A percentile compares a stretch with the other conserved stretches of the same genome.
These are phyloP conservation scores for Coregonus ussuriensis DNA, from an alignment of 2,797 vertebrate species.

Conservation along the genomic window DNA sequence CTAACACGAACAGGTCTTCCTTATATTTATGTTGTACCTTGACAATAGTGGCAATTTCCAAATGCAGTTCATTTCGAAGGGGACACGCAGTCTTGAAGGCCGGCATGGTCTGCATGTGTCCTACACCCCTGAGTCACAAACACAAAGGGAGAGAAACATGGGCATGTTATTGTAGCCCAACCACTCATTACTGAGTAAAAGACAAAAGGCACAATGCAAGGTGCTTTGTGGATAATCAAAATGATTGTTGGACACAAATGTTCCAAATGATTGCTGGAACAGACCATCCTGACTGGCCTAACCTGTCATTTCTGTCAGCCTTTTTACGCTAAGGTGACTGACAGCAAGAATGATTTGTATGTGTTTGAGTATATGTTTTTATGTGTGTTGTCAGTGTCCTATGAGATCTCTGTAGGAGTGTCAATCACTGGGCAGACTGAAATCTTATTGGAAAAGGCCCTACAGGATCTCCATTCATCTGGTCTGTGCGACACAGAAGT, in stretches of 20 bases:
- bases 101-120: constrained; percentile 85
- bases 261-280: neutral
- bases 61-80: constrained; percentile 81
- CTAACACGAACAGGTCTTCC: no score
- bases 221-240: neutral
- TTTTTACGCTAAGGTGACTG: no score
- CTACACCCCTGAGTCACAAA: constrained; percentile 77
- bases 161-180: neutral
- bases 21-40: constrained; percentile 74
- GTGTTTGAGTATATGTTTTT: neutral
- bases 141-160: constrained; percentile 24
- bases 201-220: neutral
- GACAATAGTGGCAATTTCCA: constrained; percentile 83
- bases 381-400: constrained; percentile 3
- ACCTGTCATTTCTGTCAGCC: no score
- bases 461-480: constrained; percentile 36
- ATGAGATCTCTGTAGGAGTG: constrained; percentile 32
- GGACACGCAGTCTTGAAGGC: constrained; percentile 82
- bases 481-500: constrained; percentile 25
- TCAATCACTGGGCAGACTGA: constrained; percentile 36
- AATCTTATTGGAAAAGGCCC: constrained; percentile 39
- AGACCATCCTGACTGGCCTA: no score
- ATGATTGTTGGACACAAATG: neutral
- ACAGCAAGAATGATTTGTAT: neutral
- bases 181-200: neutral